Evolutionary conservation across 2,113 vertebrate genomes (phyloP).

Genomic region (Hippocampus abdominalis): DNA sequence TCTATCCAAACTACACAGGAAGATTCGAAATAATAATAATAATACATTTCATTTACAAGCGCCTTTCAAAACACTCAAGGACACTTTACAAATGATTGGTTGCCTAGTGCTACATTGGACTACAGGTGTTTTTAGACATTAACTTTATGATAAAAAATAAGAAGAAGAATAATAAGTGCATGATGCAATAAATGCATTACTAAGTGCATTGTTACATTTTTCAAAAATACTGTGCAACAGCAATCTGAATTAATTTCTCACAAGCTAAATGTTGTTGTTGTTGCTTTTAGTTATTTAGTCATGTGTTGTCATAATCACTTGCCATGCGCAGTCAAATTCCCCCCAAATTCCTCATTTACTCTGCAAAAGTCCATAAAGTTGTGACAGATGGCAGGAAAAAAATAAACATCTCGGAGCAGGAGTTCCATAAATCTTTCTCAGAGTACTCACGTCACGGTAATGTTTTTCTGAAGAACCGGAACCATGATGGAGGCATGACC

Average conservation of each 20-base stretch:
- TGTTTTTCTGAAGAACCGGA: slow-evolving; percentile 81
- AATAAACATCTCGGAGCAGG: not conserved
- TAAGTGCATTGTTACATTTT: not conserved
- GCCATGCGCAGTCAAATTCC: not conserved
- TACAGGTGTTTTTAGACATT: not conserved
- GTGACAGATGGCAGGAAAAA: not conserved
- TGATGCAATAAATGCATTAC: too few species aligned
- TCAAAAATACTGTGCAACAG: not conserved
- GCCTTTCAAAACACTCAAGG: too few species aligned
- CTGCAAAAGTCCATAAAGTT: too few species aligned
- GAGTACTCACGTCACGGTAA: slow-evolving; percentile 81
- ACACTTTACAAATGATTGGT: too few species aligned
- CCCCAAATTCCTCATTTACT: not conserved
- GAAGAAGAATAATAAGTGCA: too few species aligned
- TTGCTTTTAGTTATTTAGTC: not conserved
- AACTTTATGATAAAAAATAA: not conserved
- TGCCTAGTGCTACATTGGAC: not conserved
- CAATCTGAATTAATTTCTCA: not conserved
- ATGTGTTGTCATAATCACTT: not conserved
- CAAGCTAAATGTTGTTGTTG: not conserved
- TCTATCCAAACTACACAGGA: not conserved
- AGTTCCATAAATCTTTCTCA: not conserved
- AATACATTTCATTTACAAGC: too few species aligned
- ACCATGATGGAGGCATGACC: slow-evolving; percentile 90
- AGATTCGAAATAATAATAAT: too few species aligned